Evolutionary conservation across 1,140 invertebrate species (phyloP).

Genomic region (Sinonovacula constricta): DNA sequence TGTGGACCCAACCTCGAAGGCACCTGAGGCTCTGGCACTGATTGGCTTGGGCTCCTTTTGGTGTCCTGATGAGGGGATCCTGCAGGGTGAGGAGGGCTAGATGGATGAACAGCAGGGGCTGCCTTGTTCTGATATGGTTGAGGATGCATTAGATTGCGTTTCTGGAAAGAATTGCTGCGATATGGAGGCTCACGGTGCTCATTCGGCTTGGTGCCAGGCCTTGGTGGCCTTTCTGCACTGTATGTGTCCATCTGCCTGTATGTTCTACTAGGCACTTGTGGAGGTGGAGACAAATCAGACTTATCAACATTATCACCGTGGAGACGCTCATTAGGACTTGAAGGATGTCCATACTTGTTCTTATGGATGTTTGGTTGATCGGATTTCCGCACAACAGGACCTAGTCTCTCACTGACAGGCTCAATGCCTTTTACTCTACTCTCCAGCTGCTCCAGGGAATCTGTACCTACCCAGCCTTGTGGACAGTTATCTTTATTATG

Average conservation of each 20-base stretch:
- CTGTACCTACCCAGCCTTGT: too few species aligned
- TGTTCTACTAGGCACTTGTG: conserved; percentile 33
- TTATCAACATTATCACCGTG: conserved; percentile 14
- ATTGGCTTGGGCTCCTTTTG: conserved; percentile 29
- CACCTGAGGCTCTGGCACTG: conserved; percentile 41
- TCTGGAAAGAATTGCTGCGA: conserved; percentile 44
- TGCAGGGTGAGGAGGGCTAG: conserved; percentile 32
- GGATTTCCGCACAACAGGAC: conserved; percentile 42
- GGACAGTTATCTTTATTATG: too few species aligned
- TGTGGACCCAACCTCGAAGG: conserved; percentile 25
- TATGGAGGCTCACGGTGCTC: background rate
- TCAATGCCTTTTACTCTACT: conserved; percentile 29
- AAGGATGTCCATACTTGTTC: too few species aligned
- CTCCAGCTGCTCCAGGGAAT: conserved; percentile 45
- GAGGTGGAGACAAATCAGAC: conserved; percentile 11
- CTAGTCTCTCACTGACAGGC: conserved; percentile 35
- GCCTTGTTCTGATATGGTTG: conserved; percentile 53
- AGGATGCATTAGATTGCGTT: conserved; percentile 14
- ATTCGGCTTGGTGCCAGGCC: background rate
- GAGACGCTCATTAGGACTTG: too few species aligned
- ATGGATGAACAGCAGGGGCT: conserved; percentile 29
- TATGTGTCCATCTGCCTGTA: conserved; percentile 17
- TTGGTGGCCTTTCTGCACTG: background rate
- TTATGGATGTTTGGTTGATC: too few species aligned
- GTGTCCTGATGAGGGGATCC: background rate